Base-by-base conservation (phyloP, 2,797 vertebrate genomes). In the Syngnathus rostellatus region DNA sequence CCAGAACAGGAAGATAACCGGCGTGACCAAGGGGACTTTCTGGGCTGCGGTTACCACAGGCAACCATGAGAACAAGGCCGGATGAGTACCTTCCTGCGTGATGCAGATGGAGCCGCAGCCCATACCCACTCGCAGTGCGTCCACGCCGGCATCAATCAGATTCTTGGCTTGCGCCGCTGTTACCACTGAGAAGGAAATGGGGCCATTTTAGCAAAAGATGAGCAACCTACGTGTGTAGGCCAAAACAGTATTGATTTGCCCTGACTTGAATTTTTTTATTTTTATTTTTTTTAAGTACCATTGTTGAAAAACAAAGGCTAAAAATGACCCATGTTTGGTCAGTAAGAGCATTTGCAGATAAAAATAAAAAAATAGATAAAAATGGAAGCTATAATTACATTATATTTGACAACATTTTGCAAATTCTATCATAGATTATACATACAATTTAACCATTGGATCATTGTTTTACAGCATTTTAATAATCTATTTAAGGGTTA, bases 61-160 rank as follows among this genome's bases (percentile, higher is more conserved):
- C 62, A 62, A 62, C 60, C n/a, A 16, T 25, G 40, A 45, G n/a
- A 31, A 3, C 54, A 57, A 10, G 8, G 8, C 25, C 17, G 16
- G 4, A 5, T 0, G 41, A 80, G 39, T 75, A 97, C 95, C 95
- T 94, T 97, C 95, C 73, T 96, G 95, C 0, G 95, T 96, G 87
- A 96, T 96, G 82, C 95, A 96, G 83, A 96, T 96, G 59, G 94
- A 96, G 51, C 94, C 94, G 17, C 94, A 95, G 73, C 94, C 95
- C 95, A 97, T 96, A 14, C 95, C 94, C 17, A 97, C 95, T 6
- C 95, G 88, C 51, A 97, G 83, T 2, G 93, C 95, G 0, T 96
- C 95, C 73, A 92, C 93, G 0, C 94, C 94, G 0, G 94, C 94
- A 0, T 97, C 95, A 0, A 96, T 95, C 72, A 97, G 87, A 80